Conservation (phyloP, 2,797 vertebrate genomes). For the Labroides dimidiatus region DNA sequence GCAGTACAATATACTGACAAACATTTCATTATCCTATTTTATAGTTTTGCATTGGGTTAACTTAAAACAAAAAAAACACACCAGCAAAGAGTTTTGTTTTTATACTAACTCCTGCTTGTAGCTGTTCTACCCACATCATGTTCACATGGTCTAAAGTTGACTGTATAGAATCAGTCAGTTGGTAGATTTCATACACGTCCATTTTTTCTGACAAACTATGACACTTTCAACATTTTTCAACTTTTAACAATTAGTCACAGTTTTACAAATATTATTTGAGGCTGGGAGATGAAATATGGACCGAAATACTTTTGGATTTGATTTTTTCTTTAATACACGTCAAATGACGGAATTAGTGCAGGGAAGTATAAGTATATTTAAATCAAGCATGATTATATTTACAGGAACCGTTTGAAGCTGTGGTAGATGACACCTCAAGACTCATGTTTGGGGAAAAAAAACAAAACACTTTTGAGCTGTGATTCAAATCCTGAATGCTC, state of each 20-base stretch:
- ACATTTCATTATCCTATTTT: no score
- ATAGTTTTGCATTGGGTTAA: no score
- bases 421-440: background rate
- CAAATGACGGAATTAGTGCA: constrained; percentile 24
- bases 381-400: constrained; percentile 26
- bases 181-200: no score
- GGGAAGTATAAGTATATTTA: background rate
- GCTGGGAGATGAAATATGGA: no score
- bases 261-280: no score
- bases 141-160: constrained; percentile 11
- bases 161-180: no score
- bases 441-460: constrained; percentile 12
- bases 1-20: no score
- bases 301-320: background rate
- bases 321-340: constrained; percentile 59
- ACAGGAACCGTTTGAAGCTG: constrained; percentile 10
- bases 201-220: background rate
- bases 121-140: constrained; percentile 10
- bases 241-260: no score
- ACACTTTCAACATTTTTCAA: no score
- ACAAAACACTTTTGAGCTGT: constrained; percentile 39
- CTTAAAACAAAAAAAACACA: constrained; percentile 22
- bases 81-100: constrained; percentile 26
- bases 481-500: constrained; percentile 44
- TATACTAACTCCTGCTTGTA: constrained; percentile 6